These are phyloP conservation scores for Nothobranchius furzeri DNA, from an alignment of 2,113 vertebrate species.

Conservation along the genomic window DNA sequence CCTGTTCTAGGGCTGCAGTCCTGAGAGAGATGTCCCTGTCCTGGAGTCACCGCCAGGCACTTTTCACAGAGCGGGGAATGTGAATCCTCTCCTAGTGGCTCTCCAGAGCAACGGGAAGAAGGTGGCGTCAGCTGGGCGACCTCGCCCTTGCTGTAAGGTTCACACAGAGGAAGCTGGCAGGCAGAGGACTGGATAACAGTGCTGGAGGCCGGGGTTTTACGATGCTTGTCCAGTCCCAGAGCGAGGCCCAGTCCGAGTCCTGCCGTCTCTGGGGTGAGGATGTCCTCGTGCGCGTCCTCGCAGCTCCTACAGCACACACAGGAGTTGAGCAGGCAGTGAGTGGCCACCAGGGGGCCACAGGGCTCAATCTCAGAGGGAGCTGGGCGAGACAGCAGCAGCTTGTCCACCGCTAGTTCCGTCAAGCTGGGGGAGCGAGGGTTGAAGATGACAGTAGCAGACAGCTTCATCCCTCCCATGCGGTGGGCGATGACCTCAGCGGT, in stretches of 20 bases:
- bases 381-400: slow-evolving; percentile 65
- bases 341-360: slow-evolving; percentile 82
- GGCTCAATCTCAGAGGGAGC: slow-evolving; percentile 73
- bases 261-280: slow-evolving; percentile 51
- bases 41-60: slow-evolving; percentile 81
- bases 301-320: slow-evolving; percentile 95
- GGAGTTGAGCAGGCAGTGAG: slow-evolving; percentile 91
- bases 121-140: slow-evolving; percentile 59
- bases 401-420: slow-evolving; percentile 75
- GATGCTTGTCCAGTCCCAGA: slow-evolving; percentile 70
- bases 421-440: slow-evolving; percentile 88
- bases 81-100: slow-evolving; percentile 62
- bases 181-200: slow-evolving; percentile 78
- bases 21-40: slow-evolving; percentile 52
- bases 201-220: slow-evolving; percentile 71
- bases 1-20: slow-evolving; percentile 53
- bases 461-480: slow-evolving; percentile 96
- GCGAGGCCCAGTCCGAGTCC: slow-evolving; percentile 60
- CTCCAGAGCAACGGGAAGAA: slow-evolving; percentile 54
- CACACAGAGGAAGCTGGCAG: slow-evolving; percentile 73
- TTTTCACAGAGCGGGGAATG: slow-evolving; percentile 75
- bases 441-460: slow-evolving; percentile 97
- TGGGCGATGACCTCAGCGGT: slow-evolving; percentile 91
- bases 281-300: slow-evolving; percentile 83
- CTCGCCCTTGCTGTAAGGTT: slow-evolving; percentile 59